Base-by-base conservation (phyloP, 2,888 invertebrate species). In the Melanostoma scalare region DNA sequence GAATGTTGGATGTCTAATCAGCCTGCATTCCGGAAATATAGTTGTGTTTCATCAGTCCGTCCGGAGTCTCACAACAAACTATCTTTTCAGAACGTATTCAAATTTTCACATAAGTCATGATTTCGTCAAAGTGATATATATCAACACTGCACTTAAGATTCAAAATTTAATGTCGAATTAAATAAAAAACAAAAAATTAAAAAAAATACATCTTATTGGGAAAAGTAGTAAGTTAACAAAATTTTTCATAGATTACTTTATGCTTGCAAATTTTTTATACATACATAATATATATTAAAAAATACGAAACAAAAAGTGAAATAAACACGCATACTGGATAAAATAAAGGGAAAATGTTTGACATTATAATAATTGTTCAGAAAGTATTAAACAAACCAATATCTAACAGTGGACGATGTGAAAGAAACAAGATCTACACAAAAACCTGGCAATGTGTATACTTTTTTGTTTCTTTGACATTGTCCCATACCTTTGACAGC, bases 141-240 rank as follows among this genome's bases (percentile, higher is more conserved):
- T 58, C 31, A 42, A 60, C 33, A 63, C 63, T 61, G 68, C 68
- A 69, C 63, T 35, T 35, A n/a, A 60, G 56, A 52, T 33, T 38
- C 63, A 35, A 56, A 65, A 63, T 48, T 44, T 42, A 61, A 67
- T 61, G 56, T 48, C 50, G 20, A 52, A 52, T 61, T 61, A 53
- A 52, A 30, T 50, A 56, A 58, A 48, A 36, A 58, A 58, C 42
- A 61, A 31, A 48, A 67, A 67, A 36, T 10, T 42, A 55, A 30
- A 31, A 46, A 81, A 68, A 55, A 84, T 52, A 84, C 67, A 74
- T 74, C 75, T 71, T 84, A 84, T 75, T 84, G 79, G 74, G 74
- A 84, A 82, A 84, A 84, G 84, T 84, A 84, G 84, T 74, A 84
- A 84, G 84, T 84, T 84, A 84, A 84, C 84, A 84, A 75, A 58